Conservation (phyloP, 2,888 invertebrate genomes). For the Drosophila tanythrix region DNA sequence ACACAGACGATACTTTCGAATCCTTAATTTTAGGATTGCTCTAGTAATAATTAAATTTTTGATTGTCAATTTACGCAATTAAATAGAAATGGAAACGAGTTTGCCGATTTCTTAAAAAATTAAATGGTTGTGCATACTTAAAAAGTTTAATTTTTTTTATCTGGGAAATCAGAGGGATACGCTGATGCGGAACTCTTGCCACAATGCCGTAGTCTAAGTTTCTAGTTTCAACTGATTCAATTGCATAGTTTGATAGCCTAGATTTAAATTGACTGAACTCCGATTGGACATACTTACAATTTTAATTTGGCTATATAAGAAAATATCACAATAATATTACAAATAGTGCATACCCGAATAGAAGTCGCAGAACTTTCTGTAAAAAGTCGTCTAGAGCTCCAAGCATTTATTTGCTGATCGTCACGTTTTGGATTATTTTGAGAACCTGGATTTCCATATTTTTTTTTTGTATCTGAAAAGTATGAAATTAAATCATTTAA, state of each 20-base stretch:
- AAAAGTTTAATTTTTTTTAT: no score
- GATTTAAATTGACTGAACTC: background rate
- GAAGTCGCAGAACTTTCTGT: constrained; percentile 61
- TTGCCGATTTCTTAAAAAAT: background rate
- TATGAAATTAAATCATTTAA: background rate
- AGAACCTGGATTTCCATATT: constrained; percentile 71
- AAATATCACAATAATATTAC: background rate
- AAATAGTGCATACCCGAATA: constrained; percentile 52
- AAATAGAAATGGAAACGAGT: background rate
- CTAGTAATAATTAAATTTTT: background rate
- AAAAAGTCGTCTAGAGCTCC: constrained; percentile 71
- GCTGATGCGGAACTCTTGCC: no score
- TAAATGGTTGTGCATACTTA: no score
- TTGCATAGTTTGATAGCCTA: background rate
- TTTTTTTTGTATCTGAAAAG: constrained; percentile 74
- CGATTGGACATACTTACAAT: background rate
- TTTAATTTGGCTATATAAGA: background rate
- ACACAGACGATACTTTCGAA: background rate
- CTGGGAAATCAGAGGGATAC: no score
- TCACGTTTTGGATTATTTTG: constrained; percentile 75
- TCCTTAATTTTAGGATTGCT: background rate
- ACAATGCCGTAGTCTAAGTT: no score
- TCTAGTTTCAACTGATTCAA: background rate
- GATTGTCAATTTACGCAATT: background rate
- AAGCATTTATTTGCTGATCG: constrained; percentile 74